phyloP scores from a whole-genome alignment of 2,113 vertebrate genomes.

The Rostratula benghalensis region DNA sequence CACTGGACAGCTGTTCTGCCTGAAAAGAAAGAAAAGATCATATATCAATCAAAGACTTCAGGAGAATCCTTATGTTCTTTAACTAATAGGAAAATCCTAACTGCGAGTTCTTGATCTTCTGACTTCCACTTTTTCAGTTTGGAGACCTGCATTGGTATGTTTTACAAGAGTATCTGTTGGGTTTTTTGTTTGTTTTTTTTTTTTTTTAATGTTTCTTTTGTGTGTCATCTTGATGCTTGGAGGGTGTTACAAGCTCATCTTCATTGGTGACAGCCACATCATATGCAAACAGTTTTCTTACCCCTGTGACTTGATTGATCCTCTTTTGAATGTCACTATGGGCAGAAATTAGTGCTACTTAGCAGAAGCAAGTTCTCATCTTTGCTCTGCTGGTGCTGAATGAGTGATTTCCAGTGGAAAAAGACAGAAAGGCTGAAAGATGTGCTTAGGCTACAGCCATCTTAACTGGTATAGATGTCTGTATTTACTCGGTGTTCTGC shows the following conservation, averaged over 20 bases:
- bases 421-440: background rate
- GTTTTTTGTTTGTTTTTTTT: background rate
- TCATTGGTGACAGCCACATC: conserved; percentile 2
- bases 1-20: conserved; percentile 59
- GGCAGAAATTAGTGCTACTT: conserved; percentile 29
- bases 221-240: background rate
- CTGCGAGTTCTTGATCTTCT: conserved; percentile 16
- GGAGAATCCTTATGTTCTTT: conserved; percentile 51
- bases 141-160: background rate
- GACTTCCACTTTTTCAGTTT: conserved; percentile 9
- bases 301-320: conserved; percentile 5
- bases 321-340: conserved; percentile 5
- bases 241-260: conserved; percentile 21
- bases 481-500: background rate
- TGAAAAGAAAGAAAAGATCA: conserved; percentile 62
- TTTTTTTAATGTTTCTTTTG: background rate
- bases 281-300: conserved; percentile 20
- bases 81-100: conserved; percentile 28
- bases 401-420: background rate
- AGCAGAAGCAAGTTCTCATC: background rate
- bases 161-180: background rate
- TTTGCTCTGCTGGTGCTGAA: background rate
- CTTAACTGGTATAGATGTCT: background rate
- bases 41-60: conserved; percentile 59
- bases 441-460: background rate